Conservation (phyloP, 2,888 invertebrate genomes). For the Drosophila peninsularis region DNA sequence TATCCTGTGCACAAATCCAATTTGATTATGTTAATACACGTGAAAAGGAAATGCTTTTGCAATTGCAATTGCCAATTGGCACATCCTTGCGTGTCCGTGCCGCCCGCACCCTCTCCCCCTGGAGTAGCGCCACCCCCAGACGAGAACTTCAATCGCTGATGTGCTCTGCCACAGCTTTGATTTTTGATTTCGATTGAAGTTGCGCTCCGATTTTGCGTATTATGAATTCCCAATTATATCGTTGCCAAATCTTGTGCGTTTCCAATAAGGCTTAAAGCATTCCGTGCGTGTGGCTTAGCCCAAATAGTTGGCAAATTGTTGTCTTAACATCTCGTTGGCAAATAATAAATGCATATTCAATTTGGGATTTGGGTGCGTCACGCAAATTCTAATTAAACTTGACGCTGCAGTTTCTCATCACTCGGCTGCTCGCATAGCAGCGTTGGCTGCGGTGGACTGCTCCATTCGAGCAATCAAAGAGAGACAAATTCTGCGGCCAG, state of each 20-base stretch:
- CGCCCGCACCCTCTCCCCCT: neutral
- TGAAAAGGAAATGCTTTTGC: conserved; percentile 81
- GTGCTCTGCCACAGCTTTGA: conserved; percentile 51
- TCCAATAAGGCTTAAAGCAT: conserved; percentile 9
- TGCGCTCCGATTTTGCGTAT: conserved; percentile 45
- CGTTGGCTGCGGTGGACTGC: conserved; percentile 6
- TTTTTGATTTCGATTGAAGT: conserved; percentile 55
- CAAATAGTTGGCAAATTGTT: conserved; percentile 8
- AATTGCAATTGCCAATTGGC: conserved; percentile 75
- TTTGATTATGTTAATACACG: conserved; percentile 81
- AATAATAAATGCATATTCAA: conserved; percentile 11
- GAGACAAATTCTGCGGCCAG: conserved; percentile 13
- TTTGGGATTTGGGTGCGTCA: conserved; percentile 9
- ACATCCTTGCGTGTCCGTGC: conserved; percentile 59
- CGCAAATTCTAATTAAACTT: conserved; percentile 15
- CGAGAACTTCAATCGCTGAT: conserved; percentile 43
- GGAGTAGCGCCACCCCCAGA: neutral
- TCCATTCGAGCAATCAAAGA: conserved; percentile 25
- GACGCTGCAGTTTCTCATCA: conserved; percentile 6
- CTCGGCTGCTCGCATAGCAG: conserved; percentile 2
- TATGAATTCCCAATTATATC: conserved; percentile 55
- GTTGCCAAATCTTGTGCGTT: neutral
- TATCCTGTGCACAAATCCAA: conserved; percentile 82
- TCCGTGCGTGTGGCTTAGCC: neutral
- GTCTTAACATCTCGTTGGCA: neutral